A percentile compares a stretch with the other conserved stretches of the same genome.
These are phyloP conservation scores for Rhizoglyphus robini DNA, from an alignment of 1,140 invertebrate genomes.

Conservation along the genomic window DNA sequence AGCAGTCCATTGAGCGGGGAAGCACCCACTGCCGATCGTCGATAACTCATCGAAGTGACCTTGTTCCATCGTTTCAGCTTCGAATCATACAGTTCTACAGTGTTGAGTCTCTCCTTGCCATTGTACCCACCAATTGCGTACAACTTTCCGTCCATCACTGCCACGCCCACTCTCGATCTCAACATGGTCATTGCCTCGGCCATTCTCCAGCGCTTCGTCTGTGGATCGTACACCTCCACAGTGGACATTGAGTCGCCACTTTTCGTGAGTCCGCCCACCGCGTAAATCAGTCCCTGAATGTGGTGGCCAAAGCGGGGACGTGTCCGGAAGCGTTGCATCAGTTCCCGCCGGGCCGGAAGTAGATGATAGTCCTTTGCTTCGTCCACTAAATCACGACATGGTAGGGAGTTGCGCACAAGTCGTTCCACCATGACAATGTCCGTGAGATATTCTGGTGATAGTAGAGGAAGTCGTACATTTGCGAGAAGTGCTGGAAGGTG, in stretches of 20 bases:
- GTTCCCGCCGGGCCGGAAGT: conserved; percentile 60
- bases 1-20: conserved; percentile 57
- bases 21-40: conserved; percentile 71
- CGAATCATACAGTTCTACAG: conserved; percentile 77
- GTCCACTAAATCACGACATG: conserved; percentile 62
- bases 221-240: conserved; percentile 70
- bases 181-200: conserved; percentile 73
- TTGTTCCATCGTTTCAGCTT: conserved; percentile 55
- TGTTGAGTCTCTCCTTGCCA: conserved; percentile 60
- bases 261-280: conserved; percentile 71
- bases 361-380: conserved; percentile 70
- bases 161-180: conserved; percentile 66
- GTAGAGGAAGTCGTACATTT: conserved; percentile 59
- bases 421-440: conserved; percentile 71
- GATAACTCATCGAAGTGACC: conserved; percentile 65
- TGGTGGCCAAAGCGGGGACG: conserved; percentile 59
- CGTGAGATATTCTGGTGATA: conserved; percentile 65
- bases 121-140: conserved; percentile 53
- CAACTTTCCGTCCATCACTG: conserved; percentile 53
- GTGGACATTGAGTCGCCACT: conserved; percentile 62
- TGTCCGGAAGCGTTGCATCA: conserved; percentile 59
- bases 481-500: conserved; percentile 55
- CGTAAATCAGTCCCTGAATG: conserved; percentile 62
- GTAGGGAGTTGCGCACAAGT: conserved; percentile 55
- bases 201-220: conserved; percentile 53